phyloP scores from a whole-genome alignment of 2,797 vertebrate species.

The Vespertilio murinus region DNA sequence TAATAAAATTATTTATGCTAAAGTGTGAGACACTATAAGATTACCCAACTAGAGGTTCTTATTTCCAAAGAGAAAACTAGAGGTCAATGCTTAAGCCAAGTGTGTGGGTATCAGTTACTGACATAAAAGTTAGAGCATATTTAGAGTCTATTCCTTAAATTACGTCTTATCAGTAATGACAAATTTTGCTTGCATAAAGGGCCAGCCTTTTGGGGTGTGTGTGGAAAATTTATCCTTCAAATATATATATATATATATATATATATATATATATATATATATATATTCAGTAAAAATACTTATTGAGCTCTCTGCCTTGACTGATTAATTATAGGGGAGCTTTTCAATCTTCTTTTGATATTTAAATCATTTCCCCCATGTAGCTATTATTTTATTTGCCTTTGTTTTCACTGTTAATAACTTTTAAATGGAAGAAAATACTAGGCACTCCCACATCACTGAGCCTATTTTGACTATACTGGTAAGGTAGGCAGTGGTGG shows the following conservation, averaged over 20 bases:
- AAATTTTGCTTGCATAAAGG: constrained; percentile 20
- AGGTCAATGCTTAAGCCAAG: background rate
- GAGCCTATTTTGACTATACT: background rate
- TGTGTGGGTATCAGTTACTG: background rate
- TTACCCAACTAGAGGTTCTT: background rate
- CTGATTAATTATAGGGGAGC: constrained; percentile 47
- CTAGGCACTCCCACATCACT: background rate
- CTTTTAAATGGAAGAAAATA: constrained; percentile 17
- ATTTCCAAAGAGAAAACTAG: constrained; percentile 22
- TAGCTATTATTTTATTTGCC: constrained; percentile 56
- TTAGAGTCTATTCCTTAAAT: background rate
- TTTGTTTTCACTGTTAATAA: constrained; percentile 44
- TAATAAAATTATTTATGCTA: background rate
- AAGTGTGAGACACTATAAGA: background rate
- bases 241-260: too few species aligned
- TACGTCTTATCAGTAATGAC: background rate
- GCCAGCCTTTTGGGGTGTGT: constrained; percentile 40
- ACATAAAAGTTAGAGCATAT: background rate
- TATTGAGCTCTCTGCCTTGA: constrained; percentile 13
- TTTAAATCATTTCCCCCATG: constrained; percentile 69
- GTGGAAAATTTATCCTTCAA: constrained; percentile 51
- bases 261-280: too few species aligned
- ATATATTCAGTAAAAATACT: too few species aligned
- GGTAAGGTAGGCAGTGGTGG: background rate
- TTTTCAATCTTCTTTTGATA: constrained; percentile 56